phyloP scores from a whole-genome alignment of 2,888 invertebrate genomes.

The Drosophila falleni region DNA sequence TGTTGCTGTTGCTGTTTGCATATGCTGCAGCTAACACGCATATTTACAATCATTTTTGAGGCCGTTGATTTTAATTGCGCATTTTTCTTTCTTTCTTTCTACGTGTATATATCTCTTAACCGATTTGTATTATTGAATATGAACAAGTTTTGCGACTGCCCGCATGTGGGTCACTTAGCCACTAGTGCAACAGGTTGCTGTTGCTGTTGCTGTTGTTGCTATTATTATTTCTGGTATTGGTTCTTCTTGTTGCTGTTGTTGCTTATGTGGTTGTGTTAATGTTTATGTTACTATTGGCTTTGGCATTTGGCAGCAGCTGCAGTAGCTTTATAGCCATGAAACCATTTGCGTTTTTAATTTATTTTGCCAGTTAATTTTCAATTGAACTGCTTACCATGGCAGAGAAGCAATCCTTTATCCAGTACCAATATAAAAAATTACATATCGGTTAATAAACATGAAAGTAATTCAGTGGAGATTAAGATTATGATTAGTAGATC shows the following conservation, averaged over 20 bases:
- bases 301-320: slow-evolving; percentile 57
- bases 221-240: slow-evolving; percentile 21
- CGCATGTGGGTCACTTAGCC: slow-evolving; percentile 72
- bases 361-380: slow-evolving; percentile 5
- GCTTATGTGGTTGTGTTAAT: slow-evolving; percentile 6
- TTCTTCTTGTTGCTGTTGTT: slow-evolving; percentile 9
- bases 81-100: slow-evolving; percentile 14
- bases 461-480: too few species aligned
- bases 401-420: neutral
- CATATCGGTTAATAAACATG: neutral
- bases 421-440: neutral
- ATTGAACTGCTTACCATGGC: neutral
- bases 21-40: slow-evolving; percentile 54
- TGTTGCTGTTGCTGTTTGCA: slow-evolving; percentile 40
- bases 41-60: slow-evolving; percentile 60
- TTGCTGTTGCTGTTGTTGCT: slow-evolving; percentile 14
- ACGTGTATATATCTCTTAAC: slow-evolving; percentile 30
- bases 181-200: slow-evolving; percentile 70
- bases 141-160: slow-evolving; percentile 66
- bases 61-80: slow-evolving; percentile 58
- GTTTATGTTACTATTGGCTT: slow-evolving; percentile 7
- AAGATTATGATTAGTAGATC: too few species aligned
- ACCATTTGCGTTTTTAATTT: slow-evolving; percentile 18
- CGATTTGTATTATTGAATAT: slow-evolving; percentile 69
- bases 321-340: slow-evolving; percentile 17